A percentile compares a stretch with the other conserved stretches of the same genome.
Conservation (phyloP, 2,113 vertebrate species). For the Cariama cristata region DNA sequence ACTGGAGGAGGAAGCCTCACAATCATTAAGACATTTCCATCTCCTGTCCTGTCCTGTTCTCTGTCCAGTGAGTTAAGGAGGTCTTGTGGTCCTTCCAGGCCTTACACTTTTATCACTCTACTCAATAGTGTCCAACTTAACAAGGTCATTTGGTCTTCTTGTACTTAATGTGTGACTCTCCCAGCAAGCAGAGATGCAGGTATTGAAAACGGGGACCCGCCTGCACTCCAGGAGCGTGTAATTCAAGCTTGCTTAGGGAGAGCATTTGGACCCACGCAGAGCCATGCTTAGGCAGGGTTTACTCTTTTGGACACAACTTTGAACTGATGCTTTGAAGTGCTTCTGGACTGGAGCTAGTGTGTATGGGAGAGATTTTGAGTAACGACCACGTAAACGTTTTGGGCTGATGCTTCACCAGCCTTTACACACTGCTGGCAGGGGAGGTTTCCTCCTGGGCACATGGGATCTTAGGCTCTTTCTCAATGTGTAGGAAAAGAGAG, state of each 20-base stretch:
- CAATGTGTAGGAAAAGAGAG: not conserved
- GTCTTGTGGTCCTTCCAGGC: not conserved
- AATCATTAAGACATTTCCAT: not conserved
- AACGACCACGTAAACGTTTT: fast-evolving
- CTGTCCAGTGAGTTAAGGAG: not conserved
- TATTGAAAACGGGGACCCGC: not conserved
- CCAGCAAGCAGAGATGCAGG: not conserved
- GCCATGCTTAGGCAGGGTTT: not conserved
- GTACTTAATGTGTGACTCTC: not conserved
- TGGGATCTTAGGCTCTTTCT: not conserved
- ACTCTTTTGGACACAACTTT: not conserved
- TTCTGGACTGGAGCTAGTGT: not conserved
- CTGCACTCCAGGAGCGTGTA: not conserved
- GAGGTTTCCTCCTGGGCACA: fast-evolving
- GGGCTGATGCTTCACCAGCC: not conserved
- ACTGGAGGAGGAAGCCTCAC: not conserved
- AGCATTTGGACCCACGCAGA: not conserved
- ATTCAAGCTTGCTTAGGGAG: not conserved
- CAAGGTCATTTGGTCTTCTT: not conserved
- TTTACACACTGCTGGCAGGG: not conserved
- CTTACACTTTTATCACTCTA: not conserved
- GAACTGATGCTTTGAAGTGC: not conserved
- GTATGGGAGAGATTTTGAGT: not conserved
- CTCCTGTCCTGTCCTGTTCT: not conserved
- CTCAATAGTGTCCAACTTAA: not conserved